phyloP scores from a whole-genome alignment of 1,140 invertebrate genomes.

The Hylaeus anthracinus region DNA sequence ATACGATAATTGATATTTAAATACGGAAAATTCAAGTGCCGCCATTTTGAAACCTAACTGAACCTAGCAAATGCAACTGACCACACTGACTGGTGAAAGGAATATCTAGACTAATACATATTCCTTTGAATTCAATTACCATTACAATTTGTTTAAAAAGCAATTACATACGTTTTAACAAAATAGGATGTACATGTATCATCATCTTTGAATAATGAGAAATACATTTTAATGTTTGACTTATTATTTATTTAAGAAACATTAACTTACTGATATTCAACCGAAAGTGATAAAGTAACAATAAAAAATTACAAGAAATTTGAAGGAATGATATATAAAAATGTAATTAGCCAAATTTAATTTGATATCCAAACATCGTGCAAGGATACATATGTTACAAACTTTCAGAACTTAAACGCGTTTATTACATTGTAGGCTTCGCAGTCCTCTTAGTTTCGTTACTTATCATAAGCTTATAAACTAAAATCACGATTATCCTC shows the following conservation, averaged over 20 bases:
- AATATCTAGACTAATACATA: background rate
- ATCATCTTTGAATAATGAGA: background rate
- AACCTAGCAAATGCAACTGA: background rate
- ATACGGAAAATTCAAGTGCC: background rate
- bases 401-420: conserved; percentile 12
- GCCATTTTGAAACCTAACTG: conserved; percentile 19
- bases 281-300: background rate
- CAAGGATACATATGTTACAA: conserved; percentile 1
- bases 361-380: conserved; percentile 16
- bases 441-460: conserved; percentile 14
- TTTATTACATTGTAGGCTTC: conserved; percentile 38
- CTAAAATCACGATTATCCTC: conserved; percentile 36
- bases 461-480: conserved; percentile 28
- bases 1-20: conserved; percentile 7
- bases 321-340: conserved; percentile 1
- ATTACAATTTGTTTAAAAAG: background rate
- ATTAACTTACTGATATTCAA: background rate
- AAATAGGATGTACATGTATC: background rate
- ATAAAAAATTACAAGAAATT: background rate
- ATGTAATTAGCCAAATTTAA: background rate
- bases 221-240: background rate
- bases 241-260: background rate
- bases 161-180: background rate
- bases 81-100: too few species aligned
- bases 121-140: background rate